Base-by-base conservation (phyloP, 2,888 invertebrate species). In the Yponomeuta plumbellus region DNA sequence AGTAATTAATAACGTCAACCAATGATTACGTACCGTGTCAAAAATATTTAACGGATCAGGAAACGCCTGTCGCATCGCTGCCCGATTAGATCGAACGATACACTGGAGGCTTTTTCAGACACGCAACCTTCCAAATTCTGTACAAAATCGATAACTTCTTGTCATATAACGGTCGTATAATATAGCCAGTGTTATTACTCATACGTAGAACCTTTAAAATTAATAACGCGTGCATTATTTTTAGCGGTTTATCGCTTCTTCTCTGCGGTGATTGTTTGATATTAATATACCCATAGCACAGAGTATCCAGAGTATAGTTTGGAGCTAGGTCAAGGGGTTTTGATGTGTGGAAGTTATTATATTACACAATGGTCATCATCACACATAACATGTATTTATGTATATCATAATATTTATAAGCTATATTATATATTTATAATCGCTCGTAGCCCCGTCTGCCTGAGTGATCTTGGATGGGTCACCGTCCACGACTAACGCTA, bases 91-190 rank as follows among this genome's bases (percentile, higher is more conserved):
- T 67, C 17, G 67, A 67, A 64, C 26, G 67, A 40, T 67, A 68
- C 68, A 17, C 56, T 52, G 22, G 65, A 62, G 26, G 20, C 65
- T 64, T 44, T 61, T 62, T 67, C 62, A 40, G 70, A 70, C 70
- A 71, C 71, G 71, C 70, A 67, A 70, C 59, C 34, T 23, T 61
- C 44, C 61, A 66, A 61, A 66, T 68, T 70, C 67, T 68, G 59
- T 57, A 67, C 39, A 11, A 67, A 69, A 69, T 69, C 69, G 68
- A 70, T 69, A 69, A 11, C 4, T 40, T 63, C 26, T 20, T 40
- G 63, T 63, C 63, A 63, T 44, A 40, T 44, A 21, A 59, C 13
- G 59, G 59, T 22, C 21, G 59, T 59, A 58, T 58, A 22, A 58
- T 58, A 23, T 58, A 23, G 13, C 23, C 44, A 8, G 52, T 40